Evolutionary conservation across 2,113 vertebrate species (phyloP), one percentile per base, ranked within the genome.

Genomic region (Pampusana beccarii): DNA sequence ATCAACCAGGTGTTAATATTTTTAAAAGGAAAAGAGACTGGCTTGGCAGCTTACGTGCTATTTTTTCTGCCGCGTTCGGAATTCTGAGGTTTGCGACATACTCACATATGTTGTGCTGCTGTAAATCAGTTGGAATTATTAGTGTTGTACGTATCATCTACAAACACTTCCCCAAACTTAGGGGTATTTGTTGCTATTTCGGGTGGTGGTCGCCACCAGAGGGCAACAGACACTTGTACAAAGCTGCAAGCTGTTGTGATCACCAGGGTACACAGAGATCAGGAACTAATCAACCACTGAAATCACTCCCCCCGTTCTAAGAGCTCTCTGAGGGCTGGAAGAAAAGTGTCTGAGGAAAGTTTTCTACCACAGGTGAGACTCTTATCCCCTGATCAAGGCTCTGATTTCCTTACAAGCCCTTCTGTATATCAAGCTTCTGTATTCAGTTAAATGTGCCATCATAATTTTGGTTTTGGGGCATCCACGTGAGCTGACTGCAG

Each of bases 151-250:
- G 56, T 31, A 53, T 18, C 3, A 65, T 16, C 57, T 50, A 77
- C 44, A 36, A 51, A 65, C 18, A 29, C 23, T 42, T n/a, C 25
- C 29, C 24, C 46, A 74, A 25, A 61, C 10, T n/a, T 16, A 40
- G 25, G 7, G 21, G 17, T 50, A 51, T 66, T 86, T 78, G 31
- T 33, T 9, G 65, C 33, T 51, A 6, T 34, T 80, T 18, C 4
- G 5, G 13, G 8, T 6, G 17, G 19, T 23, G 24, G 33, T 44
- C 33, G 83, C 88, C 96, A 87, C 80, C 62, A 95, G 95, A 94
- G 93, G 92, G 96, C 95, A 93, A 89, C 57, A 65, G 24, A 71
- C n/a, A 11, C 42, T 42, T 13, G 34, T 2, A 24, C 20, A 33
- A 28, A 67, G 3, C 31, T 46, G 44, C 56, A 29, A 34, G 64